Base-by-base conservation (phyloP, 2,797 vertebrate genomes). In the Mallotus villosus region DNA sequence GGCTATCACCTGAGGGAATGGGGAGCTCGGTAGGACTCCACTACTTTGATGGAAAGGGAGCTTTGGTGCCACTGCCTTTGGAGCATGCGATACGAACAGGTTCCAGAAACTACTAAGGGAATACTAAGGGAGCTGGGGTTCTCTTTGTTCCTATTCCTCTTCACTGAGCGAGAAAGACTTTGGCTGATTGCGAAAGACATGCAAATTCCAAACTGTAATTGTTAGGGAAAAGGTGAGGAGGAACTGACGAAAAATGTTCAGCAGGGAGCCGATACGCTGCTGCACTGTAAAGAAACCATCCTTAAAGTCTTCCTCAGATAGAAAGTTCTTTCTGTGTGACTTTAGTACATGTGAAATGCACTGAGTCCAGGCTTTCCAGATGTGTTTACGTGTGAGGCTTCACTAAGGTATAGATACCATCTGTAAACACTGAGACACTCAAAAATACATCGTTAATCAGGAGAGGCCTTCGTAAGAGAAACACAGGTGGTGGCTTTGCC, bases 401-500 rank as follows among this genome's bases (percentile, higher is more conserved):
- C 83, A 84, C 88, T 89, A 84, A 81, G 85, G 74, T 80, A 82
- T 73, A 68, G 75, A 81, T 76, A 86, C 83, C 81, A 84, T 83
- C 83, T 84, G 84, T 80, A 89, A 87, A 90, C 81, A 87, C 80
- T 84, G 72, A 84, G 80, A 74, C 70, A 9, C 76, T 82, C 83
- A 77, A 85, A 88, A 89, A 89, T 85, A 88, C 76, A 67, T 63
- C 74, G 72, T 89, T 84, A 83, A 78, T 84, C 79, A 80, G 84
- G 73, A 83, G 81, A 85, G 76, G 51, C 60, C 74, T 67, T 22
- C 70, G 73, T 67, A 71, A 70, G 72, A 70, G 71, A 74, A 65
- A 75, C 74, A 58, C 85, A 87, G 85, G 82, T 87, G 82, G 66
- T 22, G 22, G 67, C 83, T 74, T 83, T 84, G 82, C 88, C 84